Percentiles rank a stretch among this genome's conserved stretches.
Conservation (phyloP, 1,140 invertebrate genomes). For the Brachionus koreanus region DNA sequence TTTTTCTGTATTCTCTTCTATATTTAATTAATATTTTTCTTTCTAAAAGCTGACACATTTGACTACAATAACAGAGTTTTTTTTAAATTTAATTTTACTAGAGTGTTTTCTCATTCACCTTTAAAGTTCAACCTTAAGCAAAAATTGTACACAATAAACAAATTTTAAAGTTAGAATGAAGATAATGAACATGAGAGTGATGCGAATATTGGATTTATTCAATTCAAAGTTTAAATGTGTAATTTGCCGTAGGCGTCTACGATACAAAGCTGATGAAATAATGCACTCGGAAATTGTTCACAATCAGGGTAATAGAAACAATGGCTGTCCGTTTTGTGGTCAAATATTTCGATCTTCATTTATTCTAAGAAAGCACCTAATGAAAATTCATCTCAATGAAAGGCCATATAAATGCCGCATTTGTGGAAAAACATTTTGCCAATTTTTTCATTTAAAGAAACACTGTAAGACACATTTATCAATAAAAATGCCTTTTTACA, state of each 20-base stretch:
- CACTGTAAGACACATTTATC: background rate
- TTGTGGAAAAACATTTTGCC: background rate
- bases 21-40: background rate
- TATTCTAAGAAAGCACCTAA: background rate
- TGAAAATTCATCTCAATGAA: constrained; percentile 33
- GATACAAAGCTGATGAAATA: constrained; percentile 40
- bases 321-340: background rate
- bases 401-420: constrained; percentile 7
- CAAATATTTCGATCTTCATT: background rate
- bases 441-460: constrained; percentile 7
- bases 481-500: background rate
- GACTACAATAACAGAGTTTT: background rate
- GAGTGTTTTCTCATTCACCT: background rate
- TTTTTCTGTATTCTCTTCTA: background rate
- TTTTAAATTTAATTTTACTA: background rate
- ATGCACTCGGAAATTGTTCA: background rate
- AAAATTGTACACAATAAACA: too few relatives aligned
- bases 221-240: constrained; percentile 39
- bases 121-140: too few relatives aligned
- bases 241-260: background rate
- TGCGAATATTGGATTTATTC: constrained; percentile 14
- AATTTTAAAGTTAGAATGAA: background rate
- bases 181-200: background rate
- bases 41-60: constrained; percentile 2
- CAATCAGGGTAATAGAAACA: background rate